Evolutionary conservation across 2,113 vertebrate genomes (phyloP).

Genomic region (Zosterops japonicus): DNA sequence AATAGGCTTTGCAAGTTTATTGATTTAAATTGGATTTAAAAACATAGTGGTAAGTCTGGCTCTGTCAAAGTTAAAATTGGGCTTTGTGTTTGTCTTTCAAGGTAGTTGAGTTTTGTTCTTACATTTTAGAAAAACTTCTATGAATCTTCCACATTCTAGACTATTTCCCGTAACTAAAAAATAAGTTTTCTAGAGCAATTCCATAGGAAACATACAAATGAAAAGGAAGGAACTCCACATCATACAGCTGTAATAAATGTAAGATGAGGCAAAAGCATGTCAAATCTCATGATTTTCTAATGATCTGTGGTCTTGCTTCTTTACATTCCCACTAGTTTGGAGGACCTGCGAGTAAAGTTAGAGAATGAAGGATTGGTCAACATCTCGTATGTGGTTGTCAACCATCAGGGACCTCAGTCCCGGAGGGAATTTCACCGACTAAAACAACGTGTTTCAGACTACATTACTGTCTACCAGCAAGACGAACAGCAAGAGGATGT

Average conservation of each 20-base stretch:
- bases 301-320: neutral
- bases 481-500: slow-evolving; percentile 79
- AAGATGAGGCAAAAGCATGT: neutral
- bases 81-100: neutral
- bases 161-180: neutral
- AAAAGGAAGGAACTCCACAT: neutral
- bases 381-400: slow-evolving; percentile 86
- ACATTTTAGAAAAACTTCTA: neutral
- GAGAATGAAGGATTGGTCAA: slow-evolving; percentile 81
- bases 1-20: neutral
- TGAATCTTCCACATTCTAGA: neutral
- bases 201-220: neutral
- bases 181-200: neutral
- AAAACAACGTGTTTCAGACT: slow-evolving; percentile 73
- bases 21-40: neutral
- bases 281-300: neutral
- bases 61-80: neutral
- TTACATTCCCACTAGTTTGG: slow-evolving; percentile 75
- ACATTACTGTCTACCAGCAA: slow-evolving; percentile 88
- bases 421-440: slow-evolving; percentile 75
- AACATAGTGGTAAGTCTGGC: neutral
- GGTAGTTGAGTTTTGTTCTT: neutral
- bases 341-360: slow-evolving; percentile 84
- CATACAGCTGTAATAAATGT: neutral
- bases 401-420: slow-evolving; percentile 81